These are phyloP conservation scores for Chloroceryle aenea DNA, from an alignment of 2,113 vertebrate species.

Conservation along the genomic window DNA sequence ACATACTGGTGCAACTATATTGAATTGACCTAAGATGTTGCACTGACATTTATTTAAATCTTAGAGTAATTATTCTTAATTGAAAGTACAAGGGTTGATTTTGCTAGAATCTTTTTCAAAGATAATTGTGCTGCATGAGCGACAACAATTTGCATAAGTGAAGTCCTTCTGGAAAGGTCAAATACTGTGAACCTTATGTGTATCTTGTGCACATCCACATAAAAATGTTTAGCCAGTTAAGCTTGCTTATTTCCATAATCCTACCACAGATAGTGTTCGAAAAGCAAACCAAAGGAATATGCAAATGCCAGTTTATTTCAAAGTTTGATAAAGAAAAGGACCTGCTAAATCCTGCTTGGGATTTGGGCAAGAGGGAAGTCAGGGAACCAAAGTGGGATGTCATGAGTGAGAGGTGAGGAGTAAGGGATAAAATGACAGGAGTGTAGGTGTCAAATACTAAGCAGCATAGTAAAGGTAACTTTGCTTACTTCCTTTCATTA, in stretches of 20 bases:
- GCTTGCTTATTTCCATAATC: background rate
- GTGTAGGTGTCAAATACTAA: background rate
- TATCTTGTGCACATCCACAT: background rate
- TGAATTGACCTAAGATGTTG: background rate
- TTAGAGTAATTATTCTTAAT: background rate
- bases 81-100: background rate
- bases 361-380: background rate
- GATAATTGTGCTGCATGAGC: background rate
- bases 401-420: background rate
- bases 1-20: background rate
- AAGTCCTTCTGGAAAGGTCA: background rate
- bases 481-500: background rate
- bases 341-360: background rate
- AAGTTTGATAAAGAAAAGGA: background rate
- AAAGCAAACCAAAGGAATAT: background rate
- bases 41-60: background rate
- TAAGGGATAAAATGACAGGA: background rate
- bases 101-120: background rate
- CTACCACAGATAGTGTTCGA: background rate
- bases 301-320: too few relatives aligned
- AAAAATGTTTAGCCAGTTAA: background rate
- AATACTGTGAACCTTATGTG: rapidly evolving
- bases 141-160: background rate
- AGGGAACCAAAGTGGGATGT: background rate
- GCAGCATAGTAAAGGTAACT: background rate